These are phyloP conservation scores for Coturnix japonica DNA, from an alignment of 2,113 vertebrate species.

Conservation along the genomic window DNA sequence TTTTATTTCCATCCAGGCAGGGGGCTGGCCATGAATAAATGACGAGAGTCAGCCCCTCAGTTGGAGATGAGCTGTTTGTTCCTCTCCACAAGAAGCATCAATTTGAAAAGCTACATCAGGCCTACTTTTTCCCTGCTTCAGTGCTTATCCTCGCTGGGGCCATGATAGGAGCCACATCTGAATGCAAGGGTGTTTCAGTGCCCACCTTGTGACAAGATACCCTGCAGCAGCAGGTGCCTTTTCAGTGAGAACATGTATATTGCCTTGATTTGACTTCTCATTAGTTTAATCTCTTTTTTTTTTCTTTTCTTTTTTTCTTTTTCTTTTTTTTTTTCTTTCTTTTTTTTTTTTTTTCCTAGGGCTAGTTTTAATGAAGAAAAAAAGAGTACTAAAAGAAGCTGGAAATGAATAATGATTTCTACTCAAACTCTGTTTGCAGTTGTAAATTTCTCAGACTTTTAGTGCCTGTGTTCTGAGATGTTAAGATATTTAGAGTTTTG, in stretches of 20 bases:
- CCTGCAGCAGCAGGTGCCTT: constrained; percentile 35
- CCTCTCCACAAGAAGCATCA: constrained; percentile 66
- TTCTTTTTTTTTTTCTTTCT: not conserved
- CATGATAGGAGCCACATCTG: constrained; percentile 48
- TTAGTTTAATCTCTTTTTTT: not conserved
- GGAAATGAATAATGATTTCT: not conserved
- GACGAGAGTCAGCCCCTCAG: constrained; percentile 69
- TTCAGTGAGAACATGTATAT: constrained; percentile 38
- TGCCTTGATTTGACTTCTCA: constrained; percentile 14
- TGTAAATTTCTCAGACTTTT: not conserved
- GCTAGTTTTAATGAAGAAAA: constrained; percentile 18
- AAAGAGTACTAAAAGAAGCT: not conserved
- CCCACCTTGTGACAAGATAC: not conserved
- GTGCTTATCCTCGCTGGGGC: not conserved
- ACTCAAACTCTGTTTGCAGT: not conserved
- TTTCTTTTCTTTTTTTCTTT: not conserved
- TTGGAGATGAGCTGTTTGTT: constrained; percentile 68
- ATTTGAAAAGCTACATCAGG: constrained; percentile 65
- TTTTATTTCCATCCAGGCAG: constrained; percentile 73
- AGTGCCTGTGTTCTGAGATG: not conserved
- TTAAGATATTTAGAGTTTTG: not conserved
- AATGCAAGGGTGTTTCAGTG: constrained; percentile 46
- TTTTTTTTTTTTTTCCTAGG: not conserved
- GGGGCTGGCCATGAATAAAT: constrained; percentile 73
- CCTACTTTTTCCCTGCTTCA: constrained; percentile 40